These are phyloP conservation scores for Flexamia atlantica DNA, from an alignment of 2,888 invertebrate genomes.

Conservation along the genomic window DNA sequence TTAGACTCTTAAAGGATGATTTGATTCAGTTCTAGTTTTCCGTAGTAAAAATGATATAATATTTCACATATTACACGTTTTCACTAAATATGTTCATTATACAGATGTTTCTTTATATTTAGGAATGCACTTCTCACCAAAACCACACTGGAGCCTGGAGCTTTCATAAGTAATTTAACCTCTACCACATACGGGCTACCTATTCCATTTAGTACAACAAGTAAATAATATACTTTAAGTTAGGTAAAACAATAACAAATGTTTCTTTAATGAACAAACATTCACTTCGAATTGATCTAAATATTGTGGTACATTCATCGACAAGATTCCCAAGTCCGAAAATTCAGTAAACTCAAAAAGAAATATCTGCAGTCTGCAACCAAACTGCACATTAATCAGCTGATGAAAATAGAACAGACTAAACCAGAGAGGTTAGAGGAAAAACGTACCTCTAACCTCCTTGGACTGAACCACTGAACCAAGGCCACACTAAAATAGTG, in stretches of 20 bases:
- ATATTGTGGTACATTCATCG: background rate
- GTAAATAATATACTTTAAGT: background rate
- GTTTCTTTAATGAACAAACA: background rate
- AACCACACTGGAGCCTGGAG: background rate
- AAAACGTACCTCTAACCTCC: too few relatives aligned
- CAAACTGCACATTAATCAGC: slow-evolving; percentile 33
- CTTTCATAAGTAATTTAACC: slow-evolving; percentile 11
- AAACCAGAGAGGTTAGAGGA: too few relatives aligned
- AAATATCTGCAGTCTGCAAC: slow-evolving; percentile 18
- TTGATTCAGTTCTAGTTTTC: too few relatives aligned
- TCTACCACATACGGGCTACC: background rate
- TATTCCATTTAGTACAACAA: background rate
- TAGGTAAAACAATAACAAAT: background rate
- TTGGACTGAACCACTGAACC: too few relatives aligned
- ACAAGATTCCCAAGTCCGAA: background rate
- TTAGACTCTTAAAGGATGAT: too few relatives aligned
- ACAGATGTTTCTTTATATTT: background rate
- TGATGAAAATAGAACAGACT: slow-evolving; percentile 32
- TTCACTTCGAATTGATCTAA: background rate
- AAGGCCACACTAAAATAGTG: too few relatives aligned
- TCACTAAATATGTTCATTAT: too few relatives aligned
- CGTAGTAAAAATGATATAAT: too few relatives aligned
- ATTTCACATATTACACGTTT: too few relatives aligned
- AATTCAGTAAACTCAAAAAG: slow-evolving; percentile 17
- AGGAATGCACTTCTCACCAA: background rate